Evolutionary conservation across 2,888 invertebrate species (phyloP), one percentile per base, ranked within the genome.

Genomic region (Eupithecia exiguata): DNA sequence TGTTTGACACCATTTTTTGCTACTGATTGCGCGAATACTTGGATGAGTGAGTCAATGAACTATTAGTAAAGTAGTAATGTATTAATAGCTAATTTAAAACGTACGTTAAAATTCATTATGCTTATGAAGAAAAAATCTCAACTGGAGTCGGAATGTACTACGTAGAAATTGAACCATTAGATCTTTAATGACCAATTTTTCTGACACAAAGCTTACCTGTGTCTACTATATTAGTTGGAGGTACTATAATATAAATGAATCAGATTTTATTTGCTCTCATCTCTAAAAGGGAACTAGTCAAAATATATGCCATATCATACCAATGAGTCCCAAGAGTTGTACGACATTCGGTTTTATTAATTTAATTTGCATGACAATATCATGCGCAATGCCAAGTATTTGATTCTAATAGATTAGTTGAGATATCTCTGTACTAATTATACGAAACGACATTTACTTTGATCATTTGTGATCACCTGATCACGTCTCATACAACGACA

Each of bases 311-410:
- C 30, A 12, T 25, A 58, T 25, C 21, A 53, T 53, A 21, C 49
- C 10, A 25, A 25, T 25, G 25, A 25, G 12, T 14, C 1, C 5
- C 25, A 25, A 25, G 58, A 58, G 12, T 25, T 58, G 58, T 58
- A 25, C 10, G 58, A 25, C 25, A 58, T 58, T 21, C 12, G 5
- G 12, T 14, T 25, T 21, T 14, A 21, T 25, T 58, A n/a, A 58
- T 25, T 25, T 25, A 25, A 58, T 58, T 25, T 25, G 14, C 21
- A 14, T 58, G 21, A 58, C 58, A 58, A 58, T 58, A n/a, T 12
- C 25, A 53, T 12, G 12, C 58, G 21, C 58, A 58, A 58, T 58
- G 58, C 58, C 58, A 58, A 53, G 21, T 58, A 58, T 58, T 58
- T 25, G 21, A 25, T 21, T 49, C 21, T 53, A 53, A 21, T 58